Base-by-base conservation (phyloP, 2,888 invertebrate species). In the Panzeria rudis region DNA sequence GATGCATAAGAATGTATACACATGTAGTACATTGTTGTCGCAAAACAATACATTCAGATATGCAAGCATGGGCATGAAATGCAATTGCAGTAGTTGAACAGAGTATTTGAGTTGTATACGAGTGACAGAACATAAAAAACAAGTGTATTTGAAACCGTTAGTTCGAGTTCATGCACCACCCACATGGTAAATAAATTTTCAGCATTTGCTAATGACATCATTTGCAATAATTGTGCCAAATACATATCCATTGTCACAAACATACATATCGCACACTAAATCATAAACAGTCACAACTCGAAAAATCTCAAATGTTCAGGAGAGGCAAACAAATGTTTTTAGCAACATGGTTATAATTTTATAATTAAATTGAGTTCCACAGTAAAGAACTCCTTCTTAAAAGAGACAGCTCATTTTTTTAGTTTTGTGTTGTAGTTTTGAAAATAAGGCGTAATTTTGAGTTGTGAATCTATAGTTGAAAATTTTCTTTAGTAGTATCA, bases 151-250 rank as follows among this genome's bases (percentile, higher is more conserved):
- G 20, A 52, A 73, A 52, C 73, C 52, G 81, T 75, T 75, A 68
- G 73, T 81, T 81, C 50, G 81, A 59, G 52, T 75, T 73, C 75
- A 68, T 32, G 23, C 54, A 68, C 68, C 81, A 81, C 81, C 68
- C 73, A 81, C 68, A 61, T 38, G 50, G 23, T 52, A n/a, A 75
- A 75, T 50, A 68, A 23, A 59, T 50, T 52, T 61, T 11, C 23
- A 66, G 47, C 56, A 71, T 54, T 72, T 83, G 71, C 82, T 64
- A 71, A 69, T 71, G 78, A 64, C 76, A 71, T 77, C 83, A 83
- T 83, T 77, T 66, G 41, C 62, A 44, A 44, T 72, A 64, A 79
- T 59, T 54, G 8, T 44, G 32, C 11, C n/a, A 62, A 52, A 54
- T 25, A 41, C 8, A 38, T 29, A 32, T 25, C 17, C 56, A 52